Conservation (phyloP, 2,888 invertebrate genomes). For the Drosophila melanosoma region DNA sequence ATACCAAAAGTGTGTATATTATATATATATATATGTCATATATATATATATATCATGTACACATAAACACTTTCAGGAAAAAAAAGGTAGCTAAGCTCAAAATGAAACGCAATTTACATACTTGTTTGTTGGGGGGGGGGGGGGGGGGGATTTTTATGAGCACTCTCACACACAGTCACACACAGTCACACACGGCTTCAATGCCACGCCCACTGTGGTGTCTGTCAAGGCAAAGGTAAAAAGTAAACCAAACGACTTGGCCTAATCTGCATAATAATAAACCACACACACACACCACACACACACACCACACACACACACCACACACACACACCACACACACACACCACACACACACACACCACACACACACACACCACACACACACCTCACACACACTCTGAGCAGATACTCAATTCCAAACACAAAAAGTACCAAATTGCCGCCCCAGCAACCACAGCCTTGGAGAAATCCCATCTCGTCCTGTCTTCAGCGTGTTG, state of each 20-base stretch:
- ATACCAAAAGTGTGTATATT: conserved; percentile 15
- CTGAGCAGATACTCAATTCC: conserved; percentile 24
- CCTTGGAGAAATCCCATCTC: conserved; percentile 9
- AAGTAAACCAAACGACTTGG: conserved; percentile 65
- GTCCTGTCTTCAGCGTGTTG: background rate
- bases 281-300: conserved; percentile 42
- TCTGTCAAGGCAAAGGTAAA: conserved; percentile 42
- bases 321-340: conserved; percentile 43
- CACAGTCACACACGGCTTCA: conserved; percentile 28
- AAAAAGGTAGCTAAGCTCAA: conserved; percentile 66
- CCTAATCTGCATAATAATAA: conserved; percentile 81
- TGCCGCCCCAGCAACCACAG: conserved; percentile 35
- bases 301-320: conserved; percentile 7
- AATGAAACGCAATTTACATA: conserved; percentile 74
- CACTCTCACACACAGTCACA: conserved; percentile 37
- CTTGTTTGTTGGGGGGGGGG: conserved; percentile 8
- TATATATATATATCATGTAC: background rate
- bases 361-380: conserved; percentile 34
- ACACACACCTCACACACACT: conserved; percentile 15
- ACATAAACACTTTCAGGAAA: conserved; percentile 16
- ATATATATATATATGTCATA: conserved; percentile 1
- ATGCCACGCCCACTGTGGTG: conserved; percentile 17
- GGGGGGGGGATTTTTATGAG: conserved; percentile 59
- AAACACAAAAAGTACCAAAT: conserved; percentile 58
- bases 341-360: conserved; percentile 21